These are phyloP conservation scores for Lagopus muta DNA, from an alignment of 2,113 vertebrate genomes.

Conservation along the genomic window DNA sequence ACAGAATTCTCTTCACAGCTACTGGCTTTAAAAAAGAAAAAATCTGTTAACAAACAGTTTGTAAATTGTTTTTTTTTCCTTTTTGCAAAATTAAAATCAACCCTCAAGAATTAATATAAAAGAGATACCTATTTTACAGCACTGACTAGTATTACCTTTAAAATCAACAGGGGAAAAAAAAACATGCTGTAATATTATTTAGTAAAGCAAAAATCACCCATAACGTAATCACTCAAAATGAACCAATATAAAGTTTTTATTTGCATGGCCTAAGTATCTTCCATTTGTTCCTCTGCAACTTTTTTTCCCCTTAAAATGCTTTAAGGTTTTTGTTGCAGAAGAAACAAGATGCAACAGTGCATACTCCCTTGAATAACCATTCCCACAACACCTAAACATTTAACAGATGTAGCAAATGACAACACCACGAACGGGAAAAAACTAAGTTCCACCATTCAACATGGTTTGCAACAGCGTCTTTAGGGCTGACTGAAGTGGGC, in stretches of 20 bases:
- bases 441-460: conserved; percentile 78
- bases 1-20: conserved; percentile 56
- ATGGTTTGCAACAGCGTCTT: conserved; percentile 75
- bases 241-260: conserved; percentile 81
- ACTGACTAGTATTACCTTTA: conserved; percentile 73
- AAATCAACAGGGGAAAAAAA: conserved; percentile 60
- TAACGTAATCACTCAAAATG: conserved; percentile 64
- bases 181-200: conserved; percentile 66
- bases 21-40: conserved; percentile 48
- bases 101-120: conserved; percentile 75
- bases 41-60: conserved; percentile 58
- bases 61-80: conserved; percentile 42
- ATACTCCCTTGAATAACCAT: conserved; percentile 72
- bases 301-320: conserved; percentile 42
- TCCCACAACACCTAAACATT: conserved; percentile 79
- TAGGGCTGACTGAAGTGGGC: conserved; percentile 74
- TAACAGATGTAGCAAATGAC: conserved; percentile 79
- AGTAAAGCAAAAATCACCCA: conserved; percentile 72
- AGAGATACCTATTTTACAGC: conserved; percentile 75
- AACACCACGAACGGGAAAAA: conserved; percentile 75
- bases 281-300: conserved; percentile 70
- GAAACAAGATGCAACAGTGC: conserved; percentile 70
- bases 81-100: conserved; percentile 76
- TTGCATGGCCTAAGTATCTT: conserved; percentile 79
- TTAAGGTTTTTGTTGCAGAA: conserved; percentile 64